Evolutionary conservation across 2,797 vertebrate species (phyloP).

Genomic region (Gallinago solitaria): DNA sequence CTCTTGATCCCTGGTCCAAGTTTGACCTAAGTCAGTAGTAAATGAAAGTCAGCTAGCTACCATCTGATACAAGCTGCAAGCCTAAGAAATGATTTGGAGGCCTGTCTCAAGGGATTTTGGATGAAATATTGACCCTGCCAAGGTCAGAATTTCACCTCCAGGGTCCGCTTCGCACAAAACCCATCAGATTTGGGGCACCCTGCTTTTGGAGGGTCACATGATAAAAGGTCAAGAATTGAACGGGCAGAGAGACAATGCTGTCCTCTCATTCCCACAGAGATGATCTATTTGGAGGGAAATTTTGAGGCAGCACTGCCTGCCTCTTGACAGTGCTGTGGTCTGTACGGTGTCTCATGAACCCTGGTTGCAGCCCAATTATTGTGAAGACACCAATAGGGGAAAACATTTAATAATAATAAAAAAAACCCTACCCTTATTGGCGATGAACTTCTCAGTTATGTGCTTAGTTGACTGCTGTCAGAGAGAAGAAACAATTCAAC

Average conservation of each 20-base stretch:
- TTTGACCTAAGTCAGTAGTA: constrained; percentile 57
- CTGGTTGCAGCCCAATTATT: neutral
- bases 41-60: constrained; percentile 56
- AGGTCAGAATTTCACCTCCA: constrained; percentile 42
- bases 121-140: constrained; percentile 28
- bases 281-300: neutral
- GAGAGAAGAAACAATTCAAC: neutral
- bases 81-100: constrained; percentile 13
- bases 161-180: constrained; percentile 14
- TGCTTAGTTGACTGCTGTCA: neutral
- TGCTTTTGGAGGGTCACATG: neutral
- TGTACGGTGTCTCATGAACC: neutral
- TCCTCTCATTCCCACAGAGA: neutral
- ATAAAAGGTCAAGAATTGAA: constrained; percentile 1
- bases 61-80: constrained; percentile 37
- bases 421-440: neutral
- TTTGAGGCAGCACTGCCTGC: neutral
- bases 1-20: constrained; percentile 58
- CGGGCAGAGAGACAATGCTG: neutral
- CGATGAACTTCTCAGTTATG: neutral
- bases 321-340: neutral
- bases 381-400: neutral
- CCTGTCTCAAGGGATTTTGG: neutral
- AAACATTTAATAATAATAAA: neutral
- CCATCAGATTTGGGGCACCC: neutral